phyloP scores from a whole-genome alignment of 2,797 vertebrate species.

The Crenichthys baileyi region DNA sequence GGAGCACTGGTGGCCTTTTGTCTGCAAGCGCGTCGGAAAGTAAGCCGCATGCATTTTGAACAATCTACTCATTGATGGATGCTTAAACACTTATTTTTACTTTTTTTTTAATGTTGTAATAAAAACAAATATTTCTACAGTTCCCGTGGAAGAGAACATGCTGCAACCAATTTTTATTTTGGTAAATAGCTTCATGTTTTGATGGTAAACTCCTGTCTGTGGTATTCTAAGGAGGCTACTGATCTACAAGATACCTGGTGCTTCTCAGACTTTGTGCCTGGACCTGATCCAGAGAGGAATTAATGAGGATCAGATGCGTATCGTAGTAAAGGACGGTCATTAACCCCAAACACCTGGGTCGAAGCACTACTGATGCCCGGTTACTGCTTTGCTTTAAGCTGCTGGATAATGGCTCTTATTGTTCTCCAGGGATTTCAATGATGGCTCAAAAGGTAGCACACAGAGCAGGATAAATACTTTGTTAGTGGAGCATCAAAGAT shows the following conservation, averaged over 20 bases:
- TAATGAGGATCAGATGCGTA: conserved; percentile 55
- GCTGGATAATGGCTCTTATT: conserved; percentile 70
- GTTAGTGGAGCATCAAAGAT: conserved; percentile 71
- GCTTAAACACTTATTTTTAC: not conserved
- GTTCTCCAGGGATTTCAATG: conserved; percentile 61
- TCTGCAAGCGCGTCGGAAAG: not conserved
- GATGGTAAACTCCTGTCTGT: not conserved
- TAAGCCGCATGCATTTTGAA: not conserved
- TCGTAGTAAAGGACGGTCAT: conserved; percentile 67
- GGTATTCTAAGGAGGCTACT: not conserved
- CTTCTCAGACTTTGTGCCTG: conserved; percentile 1
- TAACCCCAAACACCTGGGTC: conserved; percentile 70
- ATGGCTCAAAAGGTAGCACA: conserved; percentile 41
- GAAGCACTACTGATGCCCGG: conserved; percentile 36
- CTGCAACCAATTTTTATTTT: not conserved
- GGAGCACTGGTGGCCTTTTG: conserved; percentile 22
- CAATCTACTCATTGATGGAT: conserved; percentile 1
- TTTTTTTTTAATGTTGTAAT: not conserved
- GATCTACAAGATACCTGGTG: not conserved
- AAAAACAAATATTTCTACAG: not conserved
- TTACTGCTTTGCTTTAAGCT: conserved; percentile 42
- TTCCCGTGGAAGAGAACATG: not conserved
- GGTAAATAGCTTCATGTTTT: not conserved
- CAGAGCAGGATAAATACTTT: conserved; percentile 73
- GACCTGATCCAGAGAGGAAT: conserved; percentile 29